Base-by-base conservation (phyloP, 2,797 vertebrate genomes). In the Sebastiscus tertius region DNA sequence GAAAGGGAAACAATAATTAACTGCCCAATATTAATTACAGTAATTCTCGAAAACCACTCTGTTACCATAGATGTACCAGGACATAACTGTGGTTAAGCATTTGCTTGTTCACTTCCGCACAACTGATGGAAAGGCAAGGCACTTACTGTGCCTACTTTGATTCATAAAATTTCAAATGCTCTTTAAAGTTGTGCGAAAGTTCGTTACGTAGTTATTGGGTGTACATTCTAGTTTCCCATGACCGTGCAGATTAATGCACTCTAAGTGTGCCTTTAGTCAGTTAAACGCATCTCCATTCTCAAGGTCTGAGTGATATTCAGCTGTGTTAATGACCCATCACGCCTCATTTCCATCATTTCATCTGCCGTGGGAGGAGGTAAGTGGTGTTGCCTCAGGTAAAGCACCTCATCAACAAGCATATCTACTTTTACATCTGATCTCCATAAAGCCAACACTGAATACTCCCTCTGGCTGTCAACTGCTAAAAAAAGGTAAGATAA, bases 341-440 rank as follows among this genome's bases (percentile, higher is more conserved):
- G 5, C 65, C 68, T 64, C 29, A 77, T 72, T 84, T 83, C 72
- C 55, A 78, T 66, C 54, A 69, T 70, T 77, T 52, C 33, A 70
- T 63, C 72, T 52, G 63, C 26, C 18, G 16, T 62, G 55, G 64
- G 77, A 75, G 42, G 29, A 65, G 31, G 74, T 62, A 80, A 85
- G 63, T 76, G 77, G 69, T 75, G 79, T 71, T 76, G 72, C 77
- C 71, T 82, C 60, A 79, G 75, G 72, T 84, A 72, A 74, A 77
- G 49, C 42, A 39, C 62, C 59, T 54, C 64, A 58, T 85, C 63
- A 73, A 58, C 70, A 70, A 73, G 69, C 61, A 61, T 27, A 71
- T 75, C 27, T n/a, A 66, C 46, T 70, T 81, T 79, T 55, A 55
- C 49, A 60, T 70, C 46, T 70, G 29, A 68, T 67, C 33, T 68